These are phyloP conservation scores for Etia nguti DNA, from an alignment of 2,113 vertebrate genomes.

Conservation along the genomic window DNA sequence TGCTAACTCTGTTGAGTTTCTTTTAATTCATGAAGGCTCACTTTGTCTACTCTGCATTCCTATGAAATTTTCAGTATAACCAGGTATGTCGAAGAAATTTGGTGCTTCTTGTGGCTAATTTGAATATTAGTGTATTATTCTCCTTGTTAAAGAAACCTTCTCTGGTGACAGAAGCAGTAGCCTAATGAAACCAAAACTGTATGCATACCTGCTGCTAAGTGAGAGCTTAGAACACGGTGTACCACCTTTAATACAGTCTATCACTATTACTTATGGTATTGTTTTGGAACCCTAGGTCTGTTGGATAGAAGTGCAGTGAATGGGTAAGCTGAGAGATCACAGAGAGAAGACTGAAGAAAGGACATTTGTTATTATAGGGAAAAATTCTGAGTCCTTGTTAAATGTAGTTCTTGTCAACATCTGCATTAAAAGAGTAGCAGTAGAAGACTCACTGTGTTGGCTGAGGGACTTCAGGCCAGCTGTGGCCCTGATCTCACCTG, in stretches of 20 bases:
- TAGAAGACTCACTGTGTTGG: background rate
- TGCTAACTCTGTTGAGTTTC: background rate
- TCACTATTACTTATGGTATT: background rate
- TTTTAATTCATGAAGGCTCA: background rate
- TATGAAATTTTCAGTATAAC: background rate
- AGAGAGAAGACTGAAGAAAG: background rate
- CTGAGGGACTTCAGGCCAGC: background rate
- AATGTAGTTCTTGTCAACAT: background rate
- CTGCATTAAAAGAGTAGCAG: background rate
- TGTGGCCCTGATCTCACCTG: background rate
- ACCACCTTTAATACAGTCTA: background rate
- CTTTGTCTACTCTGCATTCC: background rate
- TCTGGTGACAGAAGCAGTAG: background rate
- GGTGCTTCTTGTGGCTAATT: background rate
- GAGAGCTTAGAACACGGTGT: background rate
- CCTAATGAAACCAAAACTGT: background rate
- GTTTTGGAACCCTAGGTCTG: background rate
- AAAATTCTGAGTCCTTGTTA: background rate
- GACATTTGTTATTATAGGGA: background rate
- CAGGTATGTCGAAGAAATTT: background rate
- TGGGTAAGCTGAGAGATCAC: background rate
- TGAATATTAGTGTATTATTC: background rate
- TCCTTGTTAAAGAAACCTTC: background rate
- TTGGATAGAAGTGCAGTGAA: background rate
- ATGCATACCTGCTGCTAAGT: background rate